Evolutionary conservation across 2,888 invertebrate species (phyloP).

Genomic region (Cryptocephalus primarius): DNA sequence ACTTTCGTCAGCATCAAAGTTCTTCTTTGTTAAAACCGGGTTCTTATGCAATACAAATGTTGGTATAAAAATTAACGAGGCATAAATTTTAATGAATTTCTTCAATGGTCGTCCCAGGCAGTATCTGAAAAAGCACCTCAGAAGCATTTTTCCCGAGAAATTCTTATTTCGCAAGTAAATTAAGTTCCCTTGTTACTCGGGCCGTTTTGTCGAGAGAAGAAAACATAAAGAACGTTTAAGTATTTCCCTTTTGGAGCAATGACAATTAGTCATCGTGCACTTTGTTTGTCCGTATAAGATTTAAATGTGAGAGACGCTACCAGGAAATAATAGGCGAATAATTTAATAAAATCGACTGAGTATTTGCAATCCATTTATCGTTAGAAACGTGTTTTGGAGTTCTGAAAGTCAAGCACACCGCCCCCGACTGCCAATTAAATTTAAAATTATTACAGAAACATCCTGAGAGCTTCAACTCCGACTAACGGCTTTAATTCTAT

Average conservation of each 20-base stretch:
- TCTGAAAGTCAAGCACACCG: no score
- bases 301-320: background rate
- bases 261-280: background rate
- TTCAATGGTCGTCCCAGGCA: background rate
- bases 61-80: background rate
- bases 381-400: no score
- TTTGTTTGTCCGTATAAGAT: background rate
- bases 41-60: background rate
- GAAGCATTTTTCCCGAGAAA: background rate
- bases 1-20: no score
- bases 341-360: conserved; percentile 11
- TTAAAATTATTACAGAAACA: no score
- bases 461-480: no score
- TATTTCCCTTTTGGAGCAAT: background rate
- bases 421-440: no score
- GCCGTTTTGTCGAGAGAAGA: background rate
- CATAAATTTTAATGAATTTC: background rate
- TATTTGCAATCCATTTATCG: conserved; percentile 11
- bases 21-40: no score
- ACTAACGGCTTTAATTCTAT: no score
- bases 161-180: background rate
- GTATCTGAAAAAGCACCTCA: background rate
- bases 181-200: background rate
- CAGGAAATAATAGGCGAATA: conserved; percentile 2
- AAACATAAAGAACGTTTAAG: background rate